A percentile compares a stretch with the other conserved stretches of the same genome.
These are phyloP conservation scores for Akabosia matsudoensis DNA, from an alignment of 1,140 invertebrate genomes.

Conservation along the genomic window DNA sequence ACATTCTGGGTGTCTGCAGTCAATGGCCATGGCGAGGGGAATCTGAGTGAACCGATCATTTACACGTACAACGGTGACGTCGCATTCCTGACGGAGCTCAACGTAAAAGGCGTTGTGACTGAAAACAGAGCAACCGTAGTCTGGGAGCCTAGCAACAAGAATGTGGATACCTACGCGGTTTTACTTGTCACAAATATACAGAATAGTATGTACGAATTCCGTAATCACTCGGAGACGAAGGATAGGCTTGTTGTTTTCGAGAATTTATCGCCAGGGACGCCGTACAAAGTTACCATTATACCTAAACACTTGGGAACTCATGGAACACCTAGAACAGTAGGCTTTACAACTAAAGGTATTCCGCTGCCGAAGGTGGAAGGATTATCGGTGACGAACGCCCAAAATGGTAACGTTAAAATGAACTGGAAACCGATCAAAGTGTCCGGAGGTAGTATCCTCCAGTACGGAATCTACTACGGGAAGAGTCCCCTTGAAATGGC, in stretches of 20 bases:
- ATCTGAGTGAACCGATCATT: neutral
- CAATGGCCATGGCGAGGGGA: neutral
- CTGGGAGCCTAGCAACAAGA: neutral
- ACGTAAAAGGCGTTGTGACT: neutral
- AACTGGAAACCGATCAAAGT: neutral
- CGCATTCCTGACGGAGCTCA: neutral
- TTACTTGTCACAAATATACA: neutral
- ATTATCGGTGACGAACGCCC: conserved; percentile 58
- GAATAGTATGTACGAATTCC: neutral
- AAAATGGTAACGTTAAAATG: neutral
- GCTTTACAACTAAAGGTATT: conserved; percentile 57
- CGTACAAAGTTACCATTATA: conserved; percentile 61
- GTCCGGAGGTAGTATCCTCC: conserved; percentile 39
- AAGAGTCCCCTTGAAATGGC: conserved; percentile 34
- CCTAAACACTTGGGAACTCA: conserved; percentile 60
- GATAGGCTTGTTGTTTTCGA: conserved; percentile 49
- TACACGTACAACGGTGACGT: neutral
- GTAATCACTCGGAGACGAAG: neutral
- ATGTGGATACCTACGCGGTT: neutral
- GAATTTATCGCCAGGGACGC: conserved; percentile 60
- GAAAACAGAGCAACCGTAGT: neutral
- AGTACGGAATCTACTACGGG: conserved; percentile 50
- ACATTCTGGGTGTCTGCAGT: conserved; percentile 64
- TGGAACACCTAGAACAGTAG: conserved; percentile 58
- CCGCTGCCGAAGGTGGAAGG: conserved; percentile 57